Base-by-base conservation (phyloP, 2,113 vertebrate genomes). In the Fregetta grallaria region DNA sequence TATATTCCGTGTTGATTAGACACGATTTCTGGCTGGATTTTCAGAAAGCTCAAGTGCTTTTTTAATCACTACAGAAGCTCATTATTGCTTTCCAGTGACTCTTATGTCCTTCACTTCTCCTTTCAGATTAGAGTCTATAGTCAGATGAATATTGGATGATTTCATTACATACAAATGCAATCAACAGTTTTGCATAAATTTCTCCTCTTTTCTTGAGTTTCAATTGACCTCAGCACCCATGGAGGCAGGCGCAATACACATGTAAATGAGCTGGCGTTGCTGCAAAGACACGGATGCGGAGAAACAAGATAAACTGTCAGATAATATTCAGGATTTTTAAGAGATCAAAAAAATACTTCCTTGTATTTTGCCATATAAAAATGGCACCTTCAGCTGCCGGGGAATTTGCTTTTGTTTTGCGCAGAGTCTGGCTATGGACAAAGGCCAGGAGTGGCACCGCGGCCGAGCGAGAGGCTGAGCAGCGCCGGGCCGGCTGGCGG, bases 51-150 rank as follows among this genome's bases (percentile, higher is more conserved):
- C 97, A 97, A 98, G 98, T 98, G 98, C 97, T 97, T 98, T 98
- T 98, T 99, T 98, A 98, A 98, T 99, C 99, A 99, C 99, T 99
- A 98, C 98, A 99, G 97, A 92, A 95, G 97, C 98, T 98, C 98
- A 98, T 99, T 98, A 99, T 98, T 98, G 98, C 97, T 98, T 98
- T 98, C 97, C 98, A 96, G 98, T 97, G 98, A 98, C 98, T 99
- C 98, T 99, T 99, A 99, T 99, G 99, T 99, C 98, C 98, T 98
- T 98, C 98, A 99, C 98, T 98, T 98, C 98, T 98, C 98, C 98
- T 98, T 98, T 98, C 98, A 98, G 98, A 98, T 98, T 98, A 98
- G 98, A 98, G 97, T 98, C 98, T 98, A 98, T 98, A 98, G 98
- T 98, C 98, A 98, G 98, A 98, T 98, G 98, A 98, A 98, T 98